These are phyloP conservation scores for Tetraneura akinire DNA, from an alignment of 1,140 invertebrate species.

Conservation along the genomic window DNA sequence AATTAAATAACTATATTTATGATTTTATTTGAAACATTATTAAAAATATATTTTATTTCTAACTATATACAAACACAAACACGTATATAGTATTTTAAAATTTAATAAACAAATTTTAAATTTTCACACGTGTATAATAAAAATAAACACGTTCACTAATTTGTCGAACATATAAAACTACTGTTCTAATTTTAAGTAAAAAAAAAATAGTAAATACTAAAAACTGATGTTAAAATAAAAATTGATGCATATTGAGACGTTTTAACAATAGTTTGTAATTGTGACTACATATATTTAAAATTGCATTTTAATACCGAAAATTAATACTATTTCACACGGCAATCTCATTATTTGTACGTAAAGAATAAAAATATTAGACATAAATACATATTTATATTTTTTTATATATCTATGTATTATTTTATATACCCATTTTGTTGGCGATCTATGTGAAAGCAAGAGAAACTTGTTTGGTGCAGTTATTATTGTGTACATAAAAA, in stretches of 20 bases:
- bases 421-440: conserved; percentile 5
- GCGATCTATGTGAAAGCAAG: conserved; percentile 26
- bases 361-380: too few species aligned
- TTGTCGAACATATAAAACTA: not conserved
- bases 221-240: too few species aligned
- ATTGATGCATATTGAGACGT: not conserved
- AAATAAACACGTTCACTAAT: too few species aligned
- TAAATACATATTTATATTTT: not conserved
- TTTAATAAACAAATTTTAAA: too few species aligned
- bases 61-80: too few species aligned
- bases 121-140: too few species aligned
- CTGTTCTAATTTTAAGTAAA: not conserved
- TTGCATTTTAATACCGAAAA: not conserved
- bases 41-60: too few species aligned
- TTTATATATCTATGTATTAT: not conserved
- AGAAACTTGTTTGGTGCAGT: not conserved
- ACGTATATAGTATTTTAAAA: too few species aligned
- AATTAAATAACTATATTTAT: too few species aligned
- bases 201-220: not conserved
- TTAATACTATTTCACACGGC: not conserved
- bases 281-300: not conserved
- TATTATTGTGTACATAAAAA: too few species aligned
- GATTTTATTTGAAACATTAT: too few species aligned
- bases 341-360: not conserved
- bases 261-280: not conserved